phyloP scores from a whole-genome alignment of 2,113 vertebrate species.

The Mustela lutreola region DNA sequence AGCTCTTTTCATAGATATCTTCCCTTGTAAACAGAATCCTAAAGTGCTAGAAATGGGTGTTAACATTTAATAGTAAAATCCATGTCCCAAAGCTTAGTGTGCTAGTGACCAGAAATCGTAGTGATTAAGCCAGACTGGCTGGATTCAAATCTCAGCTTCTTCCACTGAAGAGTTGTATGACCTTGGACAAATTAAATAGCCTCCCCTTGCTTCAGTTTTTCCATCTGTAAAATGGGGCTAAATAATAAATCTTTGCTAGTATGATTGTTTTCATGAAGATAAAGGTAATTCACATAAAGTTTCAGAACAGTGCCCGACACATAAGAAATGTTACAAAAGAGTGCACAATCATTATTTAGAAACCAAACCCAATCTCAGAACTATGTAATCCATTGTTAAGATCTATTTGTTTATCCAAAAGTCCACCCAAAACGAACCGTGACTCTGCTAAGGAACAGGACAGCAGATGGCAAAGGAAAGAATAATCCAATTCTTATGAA shows the following conservation, averaged over 20 bases:
- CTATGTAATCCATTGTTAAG: not conserved
- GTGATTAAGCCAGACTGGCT: not conserved
- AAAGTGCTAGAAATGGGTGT: conserved; percentile 54
- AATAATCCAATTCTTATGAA: not conserved
- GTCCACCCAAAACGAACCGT: not conserved
- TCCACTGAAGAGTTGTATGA: not conserved
- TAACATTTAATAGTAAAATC: conserved; percentile 66
- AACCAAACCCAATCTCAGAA: not conserved
- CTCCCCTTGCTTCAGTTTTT: not conserved
- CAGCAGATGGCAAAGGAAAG: not conserved
- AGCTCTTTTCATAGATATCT: conserved; percentile 61
- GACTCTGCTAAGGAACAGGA: not conserved
- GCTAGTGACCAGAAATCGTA: not conserved
- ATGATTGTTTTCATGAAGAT: not conserved
- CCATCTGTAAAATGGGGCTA: not conserved
- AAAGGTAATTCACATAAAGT: not conserved
- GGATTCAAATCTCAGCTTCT: not conserved
- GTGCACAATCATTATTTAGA: not conserved
- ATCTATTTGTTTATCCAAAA: conserved; percentile 8
- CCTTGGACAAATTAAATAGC: not conserved
- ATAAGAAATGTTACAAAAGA: not conserved
- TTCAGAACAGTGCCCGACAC: not conserved
- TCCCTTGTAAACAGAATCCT: conserved; percentile 65
- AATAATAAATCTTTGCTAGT: not conserved
- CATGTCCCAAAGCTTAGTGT: conserved; percentile 34